These are phyloP conservation scores for Rafetus swinhoei DNA, from an alignment of 2,113 vertebrate genomes.

Conservation along the genomic window DNA sequence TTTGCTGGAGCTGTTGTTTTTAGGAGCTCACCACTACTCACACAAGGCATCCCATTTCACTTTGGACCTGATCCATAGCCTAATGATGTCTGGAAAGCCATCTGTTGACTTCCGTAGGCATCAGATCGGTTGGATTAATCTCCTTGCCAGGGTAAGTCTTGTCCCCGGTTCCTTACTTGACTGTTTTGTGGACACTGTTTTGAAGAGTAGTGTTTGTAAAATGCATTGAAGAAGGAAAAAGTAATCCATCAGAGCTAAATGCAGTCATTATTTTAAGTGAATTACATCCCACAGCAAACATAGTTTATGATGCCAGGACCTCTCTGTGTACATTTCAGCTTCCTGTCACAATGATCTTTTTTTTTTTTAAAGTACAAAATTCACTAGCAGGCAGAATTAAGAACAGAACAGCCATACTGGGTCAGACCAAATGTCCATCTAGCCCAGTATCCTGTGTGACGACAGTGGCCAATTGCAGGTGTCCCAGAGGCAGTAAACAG, in stretches of 20 bases:
- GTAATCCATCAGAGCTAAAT: not conserved
- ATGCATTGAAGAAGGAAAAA: not conserved
- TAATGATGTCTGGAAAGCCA: not conserved
- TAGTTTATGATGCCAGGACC: not conserved
- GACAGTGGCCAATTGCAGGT: no score
- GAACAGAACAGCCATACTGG: no score
- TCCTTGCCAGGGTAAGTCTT: not conserved
- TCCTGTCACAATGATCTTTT: not conserved
- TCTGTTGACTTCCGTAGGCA: not conserved
- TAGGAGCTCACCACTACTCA: rapidly evolving
- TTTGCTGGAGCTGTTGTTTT: not conserved
- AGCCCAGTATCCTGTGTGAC: no score
- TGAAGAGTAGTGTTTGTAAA: not conserved
- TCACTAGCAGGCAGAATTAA: not conserved
- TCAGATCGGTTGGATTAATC: not conserved
- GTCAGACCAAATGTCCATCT: no score
- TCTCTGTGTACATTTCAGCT: not conserved
- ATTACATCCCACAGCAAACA: not conserved
- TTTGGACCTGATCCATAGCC: not conserved
- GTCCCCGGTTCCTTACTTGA: not conserved
- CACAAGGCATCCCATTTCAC: not conserved
- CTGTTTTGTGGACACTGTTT: not conserved
- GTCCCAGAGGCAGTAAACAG: no score
- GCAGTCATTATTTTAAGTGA: not conserved
- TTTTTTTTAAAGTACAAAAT: not conserved